Conservation (phyloP, 2,113 vertebrate genomes). For the Micromys minutus region DNA sequence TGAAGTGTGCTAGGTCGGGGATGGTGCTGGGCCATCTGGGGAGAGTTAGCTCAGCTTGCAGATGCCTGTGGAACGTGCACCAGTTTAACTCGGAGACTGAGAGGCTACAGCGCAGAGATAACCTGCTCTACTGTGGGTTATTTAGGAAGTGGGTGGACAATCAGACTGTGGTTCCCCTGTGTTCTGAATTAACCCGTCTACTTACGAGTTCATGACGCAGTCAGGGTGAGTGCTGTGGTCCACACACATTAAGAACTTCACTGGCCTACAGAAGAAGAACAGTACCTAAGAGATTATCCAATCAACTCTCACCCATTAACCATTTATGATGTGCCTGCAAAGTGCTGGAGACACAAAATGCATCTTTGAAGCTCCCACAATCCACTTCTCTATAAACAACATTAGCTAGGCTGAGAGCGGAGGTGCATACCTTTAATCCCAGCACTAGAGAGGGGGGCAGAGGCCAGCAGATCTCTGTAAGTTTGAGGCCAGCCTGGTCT, state of each 20-base stretch:
- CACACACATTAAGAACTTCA: conserved; percentile 84
- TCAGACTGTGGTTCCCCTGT: background rate
- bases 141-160: accelerated
- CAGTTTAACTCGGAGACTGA: background rate
- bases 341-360: background rate
- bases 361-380: background rate
- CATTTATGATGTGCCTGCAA: background rate
- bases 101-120: background rate
- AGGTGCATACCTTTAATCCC: background rate
- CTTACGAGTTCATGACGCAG: conserved; percentile 83
- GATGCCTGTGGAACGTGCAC: too few species aligned
- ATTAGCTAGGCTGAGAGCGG: background rate
- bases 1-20: too few species aligned
- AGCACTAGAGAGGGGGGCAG: background rate
- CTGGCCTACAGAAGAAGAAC: conserved; percentile 78
- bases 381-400: background rate
- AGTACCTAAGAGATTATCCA: background rate
- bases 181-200: conserved; percentile 28
- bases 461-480: background rate
- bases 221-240: conserved; percentile 80
- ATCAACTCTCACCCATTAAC: background rate
- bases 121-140: accelerated
- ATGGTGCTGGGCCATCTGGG: accelerated
- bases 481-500: background rate
- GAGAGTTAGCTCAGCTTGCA: too few species aligned